Evolutionary conservation across 1,140 invertebrate species (phyloP).

Genomic region (Cardiocondyla obscurior): DNA sequence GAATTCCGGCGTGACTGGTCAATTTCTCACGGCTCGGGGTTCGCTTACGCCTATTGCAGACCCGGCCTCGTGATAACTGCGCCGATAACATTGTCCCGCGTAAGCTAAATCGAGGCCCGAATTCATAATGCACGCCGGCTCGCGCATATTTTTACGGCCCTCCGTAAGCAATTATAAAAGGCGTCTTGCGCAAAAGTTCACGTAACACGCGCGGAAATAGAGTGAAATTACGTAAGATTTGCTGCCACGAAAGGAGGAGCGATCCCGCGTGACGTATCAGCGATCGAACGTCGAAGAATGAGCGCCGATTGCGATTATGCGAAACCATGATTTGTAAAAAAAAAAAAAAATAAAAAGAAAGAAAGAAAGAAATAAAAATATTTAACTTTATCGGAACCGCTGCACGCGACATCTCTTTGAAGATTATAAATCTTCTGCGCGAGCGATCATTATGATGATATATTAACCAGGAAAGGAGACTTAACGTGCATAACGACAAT

Average conservation of each 20-base stretch:
- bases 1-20: no score
- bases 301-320: conserved; percentile 14
- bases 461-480: conserved; percentile 16
- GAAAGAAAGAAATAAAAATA: no score
- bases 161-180: not conserved
- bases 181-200: not conserved
- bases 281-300: not conserved
- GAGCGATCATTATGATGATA: not conserved
- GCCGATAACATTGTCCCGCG: conserved; percentile 2
- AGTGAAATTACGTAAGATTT: conserved; percentile 5
- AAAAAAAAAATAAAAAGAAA: no score
- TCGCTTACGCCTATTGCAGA: no score
- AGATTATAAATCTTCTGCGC: not conserved
- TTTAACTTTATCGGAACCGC: not conserved
- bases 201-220: not conserved
- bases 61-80: conserved; percentile 5
- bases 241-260: not conserved
- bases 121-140: not conserved
- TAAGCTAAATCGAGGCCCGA: not conserved
- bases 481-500: conserved; percentile 4
- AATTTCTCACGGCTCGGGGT: no score
- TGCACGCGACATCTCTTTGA: not conserved
- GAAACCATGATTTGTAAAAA: not conserved
- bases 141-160: not conserved
- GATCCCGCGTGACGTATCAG: not conserved